Percentiles rank a stretch among this genome's conserved stretches.
phyloP scores from a whole-genome alignment of 1,140 invertebrate species.

The Drosophila suzukii region DNA sequence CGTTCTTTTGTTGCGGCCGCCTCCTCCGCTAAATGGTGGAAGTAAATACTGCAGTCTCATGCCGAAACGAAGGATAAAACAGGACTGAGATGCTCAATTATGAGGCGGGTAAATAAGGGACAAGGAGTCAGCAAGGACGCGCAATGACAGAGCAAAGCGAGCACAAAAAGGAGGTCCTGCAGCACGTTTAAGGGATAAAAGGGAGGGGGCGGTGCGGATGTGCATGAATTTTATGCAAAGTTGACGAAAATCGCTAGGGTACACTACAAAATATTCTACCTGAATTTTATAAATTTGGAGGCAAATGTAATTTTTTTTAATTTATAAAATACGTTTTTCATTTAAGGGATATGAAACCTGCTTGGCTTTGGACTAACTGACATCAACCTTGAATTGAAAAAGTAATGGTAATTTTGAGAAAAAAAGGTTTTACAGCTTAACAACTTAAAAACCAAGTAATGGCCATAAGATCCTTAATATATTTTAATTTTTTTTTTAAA shows the following conservation, averaged over 20 bases:
- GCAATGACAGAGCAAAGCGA: slow-evolving; percentile 23
- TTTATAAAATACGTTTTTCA: no score
- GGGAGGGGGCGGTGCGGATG: slow-evolving; percentile 41
- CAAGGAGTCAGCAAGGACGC: slow-evolving; percentile 31
- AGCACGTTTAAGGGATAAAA: slow-evolving; percentile 14
- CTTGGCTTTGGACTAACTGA: no score
- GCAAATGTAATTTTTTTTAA: no score
- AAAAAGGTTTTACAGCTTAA: no score
- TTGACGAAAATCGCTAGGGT: slow-evolving; percentile 64
- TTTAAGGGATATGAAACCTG: no score
- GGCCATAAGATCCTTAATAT: no score
- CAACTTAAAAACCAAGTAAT: no score
- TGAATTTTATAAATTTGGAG: no score
- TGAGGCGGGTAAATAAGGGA: slow-evolving; percentile 66
- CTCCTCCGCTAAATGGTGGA: slow-evolving; percentile 19
- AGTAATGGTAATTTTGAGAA: no score
- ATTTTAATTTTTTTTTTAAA: no score
- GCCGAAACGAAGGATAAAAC: not conserved
- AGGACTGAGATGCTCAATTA: slow-evolving; percentile 53
- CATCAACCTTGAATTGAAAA: no score
- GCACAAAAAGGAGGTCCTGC: slow-evolving; percentile 22
- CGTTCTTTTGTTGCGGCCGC: slow-evolving; percentile 25
- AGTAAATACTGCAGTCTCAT: slow-evolving; percentile 44
- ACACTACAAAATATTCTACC: no score
- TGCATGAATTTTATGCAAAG: slow-evolving; percentile 80